These are phyloP conservation scores for Asarcornis scutulata DNA, from an alignment of 2,113 vertebrate species.

Conservation along the genomic window DNA sequence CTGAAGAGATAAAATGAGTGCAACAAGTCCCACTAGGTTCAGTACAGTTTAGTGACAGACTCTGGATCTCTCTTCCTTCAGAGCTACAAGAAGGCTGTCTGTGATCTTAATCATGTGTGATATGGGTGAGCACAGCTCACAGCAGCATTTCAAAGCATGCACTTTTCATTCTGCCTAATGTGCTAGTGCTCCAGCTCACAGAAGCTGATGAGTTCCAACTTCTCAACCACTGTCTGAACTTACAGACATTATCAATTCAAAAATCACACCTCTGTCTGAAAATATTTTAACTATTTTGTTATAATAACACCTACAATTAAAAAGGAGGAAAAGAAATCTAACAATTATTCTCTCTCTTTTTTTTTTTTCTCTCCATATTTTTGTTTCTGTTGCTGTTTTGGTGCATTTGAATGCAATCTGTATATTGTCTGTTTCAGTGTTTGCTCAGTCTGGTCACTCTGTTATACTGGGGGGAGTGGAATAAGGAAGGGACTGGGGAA, in stretches of 20 bases:
- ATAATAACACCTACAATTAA: neutral
- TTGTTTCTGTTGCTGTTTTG: neutral
- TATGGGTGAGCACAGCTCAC: neutral
- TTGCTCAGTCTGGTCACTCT: conserved; percentile 2
- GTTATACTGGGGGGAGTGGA: neutral
- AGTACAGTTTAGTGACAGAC: neutral
- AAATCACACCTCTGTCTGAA: neutral
- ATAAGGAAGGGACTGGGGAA: neutral
- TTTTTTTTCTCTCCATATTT: too few relatives aligned
- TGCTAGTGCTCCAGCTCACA: neutral
- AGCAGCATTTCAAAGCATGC: neutral
- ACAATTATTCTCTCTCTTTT: neutral
- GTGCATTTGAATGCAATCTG: neutral
- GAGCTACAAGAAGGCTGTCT: neutral
- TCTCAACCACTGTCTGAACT: neutral
- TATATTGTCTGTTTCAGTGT: neutral
- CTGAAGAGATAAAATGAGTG: neutral
- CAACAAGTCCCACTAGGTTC: neutral
- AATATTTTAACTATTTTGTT: neutral
- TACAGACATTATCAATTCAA: neutral
- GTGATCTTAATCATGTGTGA: neutral
- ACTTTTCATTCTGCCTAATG: neutral
- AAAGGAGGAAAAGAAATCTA: neutral
- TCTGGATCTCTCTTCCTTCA: neutral
- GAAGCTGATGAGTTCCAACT: neutral